phyloP scores from a whole-genome alignment of 2,797 vertebrate species.

The Chlorospingus semifuscus region DNA sequence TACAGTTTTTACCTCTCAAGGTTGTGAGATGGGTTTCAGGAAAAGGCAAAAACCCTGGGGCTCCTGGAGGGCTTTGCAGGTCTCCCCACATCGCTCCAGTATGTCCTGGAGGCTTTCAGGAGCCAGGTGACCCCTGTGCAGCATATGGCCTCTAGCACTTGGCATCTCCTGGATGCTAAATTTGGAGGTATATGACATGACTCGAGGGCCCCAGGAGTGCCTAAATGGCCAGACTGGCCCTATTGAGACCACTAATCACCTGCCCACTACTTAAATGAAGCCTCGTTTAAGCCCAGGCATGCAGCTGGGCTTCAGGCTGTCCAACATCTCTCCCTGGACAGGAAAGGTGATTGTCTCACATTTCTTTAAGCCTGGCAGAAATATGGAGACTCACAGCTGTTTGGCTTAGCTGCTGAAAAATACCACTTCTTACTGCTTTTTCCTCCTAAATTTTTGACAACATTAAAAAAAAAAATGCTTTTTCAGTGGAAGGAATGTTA shows the following conservation, averaged over 20 bases:
- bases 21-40: background rate
- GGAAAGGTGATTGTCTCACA: background rate
- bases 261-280: background rate
- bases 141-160: background rate
- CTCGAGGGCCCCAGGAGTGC: background rate
- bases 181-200: background rate
- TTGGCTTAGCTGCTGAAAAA: background rate
- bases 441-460: background rate
- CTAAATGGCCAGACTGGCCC: background rate
- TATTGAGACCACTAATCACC: background rate
- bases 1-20: background rate
- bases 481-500: background rate
- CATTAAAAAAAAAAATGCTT: background rate
- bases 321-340: background rate
- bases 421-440: background rate
- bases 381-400: background rate
- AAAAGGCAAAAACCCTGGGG: background rate
- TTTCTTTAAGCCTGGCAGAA: background rate
- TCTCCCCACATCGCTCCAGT: background rate
- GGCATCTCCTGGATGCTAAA: background rate
- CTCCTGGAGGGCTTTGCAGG: background rate
- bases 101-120: background rate
- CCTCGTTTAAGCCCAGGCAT: accelerated
- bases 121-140: background rate
- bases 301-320: background rate